Evolutionary conservation across 2,113 vertebrate species (phyloP).

Genomic region (Hemibagrus wyckioides): DNA sequence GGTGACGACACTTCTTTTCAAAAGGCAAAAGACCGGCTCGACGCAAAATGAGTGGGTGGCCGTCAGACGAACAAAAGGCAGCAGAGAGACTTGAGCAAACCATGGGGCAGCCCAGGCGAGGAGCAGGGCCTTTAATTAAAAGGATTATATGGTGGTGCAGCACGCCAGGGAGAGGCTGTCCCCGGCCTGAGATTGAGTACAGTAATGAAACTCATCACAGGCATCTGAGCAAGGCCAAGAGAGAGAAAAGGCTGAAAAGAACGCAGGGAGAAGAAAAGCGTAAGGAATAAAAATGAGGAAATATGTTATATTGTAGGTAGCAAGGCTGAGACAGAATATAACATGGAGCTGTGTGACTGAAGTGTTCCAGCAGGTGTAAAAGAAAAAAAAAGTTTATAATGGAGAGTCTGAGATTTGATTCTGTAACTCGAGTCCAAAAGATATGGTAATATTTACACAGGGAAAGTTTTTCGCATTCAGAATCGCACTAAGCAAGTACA

Average conservation of each 20-base stretch:
- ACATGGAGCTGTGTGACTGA: not conserved
- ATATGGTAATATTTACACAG: not conserved
- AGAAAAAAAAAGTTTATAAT: not conserved
- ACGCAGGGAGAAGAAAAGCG: conserved; percentile 14
- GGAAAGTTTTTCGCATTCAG: not conserved
- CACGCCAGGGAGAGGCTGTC: conserved; percentile 73
- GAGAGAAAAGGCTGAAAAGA: conserved; percentile 30
- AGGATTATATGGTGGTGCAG: conserved; percentile 79
- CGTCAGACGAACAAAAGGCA: conserved; percentile 74
- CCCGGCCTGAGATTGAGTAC: conserved; percentile 74
- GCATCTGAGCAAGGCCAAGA: conserved; percentile 32
- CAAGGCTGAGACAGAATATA: not conserved
- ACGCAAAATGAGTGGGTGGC: conserved; percentile 75
- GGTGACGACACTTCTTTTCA: conserved; percentile 76
- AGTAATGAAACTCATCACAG: conserved; percentile 76
- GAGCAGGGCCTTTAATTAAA: conserved; percentile 77
- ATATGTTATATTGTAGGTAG: conserved; percentile 27
- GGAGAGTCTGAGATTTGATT: not conserved
- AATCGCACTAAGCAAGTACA: not conserved
- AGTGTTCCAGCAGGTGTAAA: not conserved
- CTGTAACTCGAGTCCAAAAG: not conserved
- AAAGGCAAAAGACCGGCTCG: conserved; percentile 74
- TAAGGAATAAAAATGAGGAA: conserved; percentile 24
- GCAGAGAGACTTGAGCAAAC: conserved; percentile 63
- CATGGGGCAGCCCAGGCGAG: conserved; percentile 53